Evolutionary conservation across 2,888 invertebrate genomes (phyloP), one percentile per base, ranked within the genome.

Genomic region (Xestia ashworthii): DNA sequence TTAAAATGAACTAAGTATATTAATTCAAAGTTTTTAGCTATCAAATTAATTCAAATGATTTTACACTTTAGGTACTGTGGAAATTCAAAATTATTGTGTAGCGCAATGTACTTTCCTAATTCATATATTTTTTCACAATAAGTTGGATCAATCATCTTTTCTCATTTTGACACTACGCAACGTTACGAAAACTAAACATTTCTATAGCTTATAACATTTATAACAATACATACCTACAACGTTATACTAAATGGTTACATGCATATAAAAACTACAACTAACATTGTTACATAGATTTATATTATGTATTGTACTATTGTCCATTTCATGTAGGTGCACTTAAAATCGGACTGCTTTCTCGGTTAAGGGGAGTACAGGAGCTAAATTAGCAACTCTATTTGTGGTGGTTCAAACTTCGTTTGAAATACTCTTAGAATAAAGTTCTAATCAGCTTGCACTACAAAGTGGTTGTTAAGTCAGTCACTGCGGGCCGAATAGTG

Each of bases 211-310:
- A 14, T 69, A 76, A 73, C 41, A 46, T 76, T 74, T 53, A n/a
- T 64, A 77, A 71, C 53, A 62, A 76, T 70, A 58, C 32, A 58
- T 75, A n/a, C n/a, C n/a, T n/a, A 69, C 25, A 70, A 69, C 55
- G 14, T 83, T 70, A 80, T 50, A 67, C 46, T 66, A 75, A 73
- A 55, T 46, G 76, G 66, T 76, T 76, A 82, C 83, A 84, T 64
- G 85, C 81, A 76, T 91, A 91, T 64, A 91, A 91, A 91, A 91
- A 89, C 90, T 91, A 90, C 81, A 66, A 38, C 81, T 84, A 88
- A 83, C 76, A 78, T 76, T 66, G 71, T 67, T 58, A 73, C n/a
- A 72, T 60, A 71, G 32, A 78, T 14, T 22, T 71, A 14, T 53
- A 4, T n/a, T n/a, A n/a, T 11, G n/a, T 74, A 68, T 64, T 32